Evolutionary conservation across 2,888 invertebrate species (phyloP).

Genomic region (Saturnia pavonia): DNA sequence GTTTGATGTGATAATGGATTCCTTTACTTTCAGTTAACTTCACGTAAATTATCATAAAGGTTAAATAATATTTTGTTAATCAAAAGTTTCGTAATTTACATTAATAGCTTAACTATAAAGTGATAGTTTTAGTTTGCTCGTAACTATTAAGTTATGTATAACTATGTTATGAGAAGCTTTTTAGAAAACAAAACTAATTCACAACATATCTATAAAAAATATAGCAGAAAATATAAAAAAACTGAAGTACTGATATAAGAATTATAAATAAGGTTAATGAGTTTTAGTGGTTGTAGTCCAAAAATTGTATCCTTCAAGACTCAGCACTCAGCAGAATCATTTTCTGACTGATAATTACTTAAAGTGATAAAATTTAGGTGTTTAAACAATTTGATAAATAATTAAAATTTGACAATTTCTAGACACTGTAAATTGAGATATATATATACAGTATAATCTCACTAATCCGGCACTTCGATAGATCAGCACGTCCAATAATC

Average conservation of each 20-base stretch:
- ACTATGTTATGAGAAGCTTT: background rate
- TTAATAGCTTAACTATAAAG: conserved; percentile 1
- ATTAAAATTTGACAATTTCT: too few species aligned
- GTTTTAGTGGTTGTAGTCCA: too few species aligned
- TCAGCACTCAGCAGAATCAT: background rate
- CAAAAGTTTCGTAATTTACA: conserved; percentile 13
- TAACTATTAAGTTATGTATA: background rate
- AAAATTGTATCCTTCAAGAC: too few species aligned
- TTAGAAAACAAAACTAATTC: background rate
- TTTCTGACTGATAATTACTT: background rate
- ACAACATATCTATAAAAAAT: background rate
- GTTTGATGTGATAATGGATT: conserved; percentile 68
- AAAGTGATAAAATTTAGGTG: background rate
- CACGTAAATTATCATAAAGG: conserved; percentile 20
- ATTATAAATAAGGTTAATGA: too few species aligned
- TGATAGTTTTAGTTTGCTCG: background rate
- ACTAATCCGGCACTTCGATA: too few species aligned
- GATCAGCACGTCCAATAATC: too few species aligned
- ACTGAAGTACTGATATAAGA: too few species aligned
- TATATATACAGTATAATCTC: too few species aligned
- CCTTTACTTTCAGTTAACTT: conserved; percentile 37
- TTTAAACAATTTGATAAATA: too few species aligned
- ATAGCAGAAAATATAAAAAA: too few species aligned
- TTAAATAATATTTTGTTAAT: conserved; percentile 15
- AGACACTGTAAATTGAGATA: too few species aligned